These are phyloP conservation scores for Patiria miniata DNA, from an alignment of 35 echinoderm and acorn worm species.

Conservation along the genomic window DNA sequence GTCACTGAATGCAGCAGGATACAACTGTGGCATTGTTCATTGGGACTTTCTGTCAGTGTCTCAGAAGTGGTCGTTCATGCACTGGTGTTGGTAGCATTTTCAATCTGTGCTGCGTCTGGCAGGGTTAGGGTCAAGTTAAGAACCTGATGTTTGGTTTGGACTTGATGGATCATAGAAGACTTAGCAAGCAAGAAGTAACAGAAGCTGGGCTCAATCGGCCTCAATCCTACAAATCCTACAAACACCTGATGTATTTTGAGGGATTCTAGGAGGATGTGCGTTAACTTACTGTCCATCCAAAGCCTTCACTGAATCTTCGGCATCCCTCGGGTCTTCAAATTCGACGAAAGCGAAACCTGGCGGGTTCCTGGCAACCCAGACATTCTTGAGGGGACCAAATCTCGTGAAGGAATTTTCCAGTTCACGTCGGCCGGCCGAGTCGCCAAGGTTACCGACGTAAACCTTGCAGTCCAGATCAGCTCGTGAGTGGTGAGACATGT, in stretches of 20 bases:
- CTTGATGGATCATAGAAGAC: too few species aligned
- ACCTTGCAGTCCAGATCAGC: conserved; percentile 64
- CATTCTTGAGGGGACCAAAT: conserved; percentile 70
- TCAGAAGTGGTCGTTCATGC: too few species aligned
- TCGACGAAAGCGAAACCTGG: conserved; percentile 87
- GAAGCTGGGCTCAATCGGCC: background rate
- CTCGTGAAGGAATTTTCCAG: conserved; percentile 61
- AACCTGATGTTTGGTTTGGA: too few species aligned
- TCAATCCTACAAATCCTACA: too few species aligned
- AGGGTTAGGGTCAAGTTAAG: too few species aligned
- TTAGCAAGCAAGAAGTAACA: too few species aligned
- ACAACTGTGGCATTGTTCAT: too few species aligned
- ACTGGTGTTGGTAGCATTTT: too few species aligned
- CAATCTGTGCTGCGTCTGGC: too few species aligned
- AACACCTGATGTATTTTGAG: background rate
- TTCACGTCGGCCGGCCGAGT: conserved; percentile 57
- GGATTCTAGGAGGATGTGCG: background rate
- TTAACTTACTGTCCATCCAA: conserved; percentile 66
- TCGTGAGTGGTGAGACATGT: background rate
- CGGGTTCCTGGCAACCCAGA: conserved; percentile 86
- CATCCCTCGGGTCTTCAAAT: conserved; percentile 77
- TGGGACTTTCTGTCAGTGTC: too few species aligned
- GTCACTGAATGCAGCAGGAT: too few species aligned
- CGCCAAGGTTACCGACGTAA: conserved; percentile 68
- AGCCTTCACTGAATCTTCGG: conserved; percentile 62